Conservation (phyloP, 2,888 invertebrate genomes). For the Scaptomyza flava region DNA sequence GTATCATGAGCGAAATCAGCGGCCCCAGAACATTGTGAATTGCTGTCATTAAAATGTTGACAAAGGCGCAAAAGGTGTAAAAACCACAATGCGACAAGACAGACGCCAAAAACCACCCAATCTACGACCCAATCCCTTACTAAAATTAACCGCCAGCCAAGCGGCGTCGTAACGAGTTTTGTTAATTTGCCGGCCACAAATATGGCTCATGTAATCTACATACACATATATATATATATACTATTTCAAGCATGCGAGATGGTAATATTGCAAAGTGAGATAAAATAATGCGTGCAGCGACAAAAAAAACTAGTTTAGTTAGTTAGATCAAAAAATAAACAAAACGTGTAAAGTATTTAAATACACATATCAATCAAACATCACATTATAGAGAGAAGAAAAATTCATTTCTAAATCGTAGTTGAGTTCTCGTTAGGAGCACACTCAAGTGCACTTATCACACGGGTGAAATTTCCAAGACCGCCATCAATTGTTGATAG, state of each 20-base stretch:
- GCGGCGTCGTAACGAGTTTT: slow-evolving; percentile 61
- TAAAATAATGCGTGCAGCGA: not conserved
- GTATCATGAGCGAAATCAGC: slow-evolving; percentile 69
- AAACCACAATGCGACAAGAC: slow-evolving; percentile 52
- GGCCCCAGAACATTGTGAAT: slow-evolving; percentile 65
- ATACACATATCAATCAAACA: no score
- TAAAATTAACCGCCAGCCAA: slow-evolving; percentile 4
- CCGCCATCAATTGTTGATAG: no score
- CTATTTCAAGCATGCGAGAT: no score
- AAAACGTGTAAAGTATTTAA: no score
- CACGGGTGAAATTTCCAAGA: slow-evolving; percentile 21
- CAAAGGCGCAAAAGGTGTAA: slow-evolving; percentile 78
- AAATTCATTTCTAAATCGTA: not conserved
- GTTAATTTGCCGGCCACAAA: slow-evolving; percentile 65
- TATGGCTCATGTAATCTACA: slow-evolving; percentile 19
- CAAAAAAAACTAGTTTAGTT: no score
- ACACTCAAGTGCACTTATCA: slow-evolving; percentile 23
- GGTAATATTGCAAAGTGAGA: not conserved
- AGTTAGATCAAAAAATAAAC: no score
- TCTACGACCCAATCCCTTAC: not conserved
- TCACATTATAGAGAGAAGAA: no score
- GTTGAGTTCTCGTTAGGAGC: no score
- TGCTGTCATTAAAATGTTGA: slow-evolving; percentile 80
- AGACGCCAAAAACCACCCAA: slow-evolving; percentile 21
- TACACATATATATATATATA: not conserved